Conservation (phyloP, 2,113 vertebrate genomes). For the Pithys albifrons region DNA sequence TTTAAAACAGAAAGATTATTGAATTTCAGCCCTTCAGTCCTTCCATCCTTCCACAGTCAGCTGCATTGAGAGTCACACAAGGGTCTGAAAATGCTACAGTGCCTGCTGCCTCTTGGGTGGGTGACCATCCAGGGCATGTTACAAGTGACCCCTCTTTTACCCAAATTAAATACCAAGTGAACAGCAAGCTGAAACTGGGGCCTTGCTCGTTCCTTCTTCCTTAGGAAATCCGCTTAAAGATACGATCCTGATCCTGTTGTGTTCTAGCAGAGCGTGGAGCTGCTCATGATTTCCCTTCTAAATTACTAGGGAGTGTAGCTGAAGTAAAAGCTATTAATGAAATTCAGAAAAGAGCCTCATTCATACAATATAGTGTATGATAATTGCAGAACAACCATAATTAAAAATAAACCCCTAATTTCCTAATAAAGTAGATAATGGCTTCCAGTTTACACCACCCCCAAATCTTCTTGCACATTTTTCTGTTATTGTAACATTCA, state of each 20-base stretch:
- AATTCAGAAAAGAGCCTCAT: neutral
- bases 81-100: neutral
- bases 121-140: neutral
- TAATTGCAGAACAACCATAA: neutral
- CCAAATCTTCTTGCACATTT: neutral
- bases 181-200: neutral
- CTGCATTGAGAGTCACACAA: neutral
- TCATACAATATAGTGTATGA: neutral
- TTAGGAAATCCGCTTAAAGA: neutral
- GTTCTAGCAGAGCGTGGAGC: neutral
- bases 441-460: neutral
- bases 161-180: neutral
- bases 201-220: neutral
- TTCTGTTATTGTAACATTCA: neutral
- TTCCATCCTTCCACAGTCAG: neutral
- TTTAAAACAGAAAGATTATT: slow-evolving; percentile 32
- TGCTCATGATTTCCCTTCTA: neutral
- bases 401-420: neutral
- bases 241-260: neutral
- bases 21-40: slow-evolving; percentile 1
- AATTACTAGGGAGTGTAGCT: neutral
- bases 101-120: neutral
- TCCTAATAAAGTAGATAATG: neutral
- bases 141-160: neutral
- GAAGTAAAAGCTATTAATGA: neutral